phyloP scores from a whole-genome alignment of 2,888 invertebrate genomes.

The Frankliniella fusca region DNA sequence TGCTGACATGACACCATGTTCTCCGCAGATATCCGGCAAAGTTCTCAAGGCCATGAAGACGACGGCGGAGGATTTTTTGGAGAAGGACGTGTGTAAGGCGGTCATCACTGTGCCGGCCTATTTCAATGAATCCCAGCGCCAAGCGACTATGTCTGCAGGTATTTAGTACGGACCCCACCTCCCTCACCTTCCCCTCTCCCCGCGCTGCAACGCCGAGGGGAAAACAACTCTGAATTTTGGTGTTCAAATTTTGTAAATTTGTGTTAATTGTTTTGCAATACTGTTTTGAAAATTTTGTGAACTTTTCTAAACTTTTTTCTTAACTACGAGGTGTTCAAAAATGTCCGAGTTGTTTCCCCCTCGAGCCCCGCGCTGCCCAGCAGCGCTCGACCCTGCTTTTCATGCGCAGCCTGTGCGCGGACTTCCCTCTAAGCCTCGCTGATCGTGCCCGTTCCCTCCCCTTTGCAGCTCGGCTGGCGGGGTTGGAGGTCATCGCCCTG shows the following conservation, averaged over 20 bases:
- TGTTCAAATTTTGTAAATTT: neutral
- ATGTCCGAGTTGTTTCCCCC: no score
- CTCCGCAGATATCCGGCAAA: conserved; percentile 60
- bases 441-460: no score
- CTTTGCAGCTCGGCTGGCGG: conserved; percentile 68
- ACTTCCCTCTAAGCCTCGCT: neutral
- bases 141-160: conserved; percentile 82
- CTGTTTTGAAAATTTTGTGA: neutral
- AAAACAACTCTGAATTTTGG: no score
- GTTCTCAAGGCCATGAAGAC: conserved; percentile 91
- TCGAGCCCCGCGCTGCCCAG: neutral
- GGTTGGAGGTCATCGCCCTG: conserved; percentile 62
- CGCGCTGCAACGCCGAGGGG: no score
- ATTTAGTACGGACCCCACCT: neutral
- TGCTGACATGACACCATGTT: neutral
- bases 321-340: no score
- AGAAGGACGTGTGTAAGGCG: conserved; percentile 76
- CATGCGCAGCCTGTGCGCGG: neutral
- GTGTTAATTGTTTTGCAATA: neutral
- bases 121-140: conserved; percentile 86
- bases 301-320: no score
- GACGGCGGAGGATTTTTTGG: conserved; percentile 82
- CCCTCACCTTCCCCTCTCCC: no score
- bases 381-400: neutral
- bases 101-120: conserved; percentile 89